These are phyloP conservation scores for Drosophila ogumai DNA, from an alignment of 1,140 invertebrate species.

Conservation along the genomic window DNA sequence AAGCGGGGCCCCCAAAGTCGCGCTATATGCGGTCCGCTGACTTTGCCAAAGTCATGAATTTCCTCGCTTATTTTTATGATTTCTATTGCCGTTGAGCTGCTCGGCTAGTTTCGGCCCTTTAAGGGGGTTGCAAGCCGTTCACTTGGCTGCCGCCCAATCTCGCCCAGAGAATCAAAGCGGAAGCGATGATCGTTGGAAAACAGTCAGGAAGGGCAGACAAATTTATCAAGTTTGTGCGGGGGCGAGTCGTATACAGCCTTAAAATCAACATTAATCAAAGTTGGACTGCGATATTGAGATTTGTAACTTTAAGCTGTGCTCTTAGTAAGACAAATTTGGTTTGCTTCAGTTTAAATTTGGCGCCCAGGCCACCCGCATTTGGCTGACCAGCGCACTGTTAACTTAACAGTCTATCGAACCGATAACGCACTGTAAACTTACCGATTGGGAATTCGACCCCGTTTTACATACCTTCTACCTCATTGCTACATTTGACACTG, in stretches of 20 bases:
- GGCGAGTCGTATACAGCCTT: constrained; percentile 30
- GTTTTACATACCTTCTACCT: too few relatives aligned
- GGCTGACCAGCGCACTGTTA: constrained; percentile 14
- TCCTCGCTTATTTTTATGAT: constrained; percentile 77
- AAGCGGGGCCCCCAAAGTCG: constrained; percentile 51
- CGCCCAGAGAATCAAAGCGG: constrained; percentile 56
- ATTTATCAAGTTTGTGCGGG: constrained; percentile 70
- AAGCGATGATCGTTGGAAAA: constrained; percentile 73
- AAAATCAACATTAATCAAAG: constrained; percentile 61
- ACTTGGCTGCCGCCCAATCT: constrained; percentile 42
- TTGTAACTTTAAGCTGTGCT: constrained; percentile 25
- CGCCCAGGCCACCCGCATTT: constrained; percentile 24
- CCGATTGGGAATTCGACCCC: too few relatives aligned
- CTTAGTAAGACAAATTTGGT: neutral
- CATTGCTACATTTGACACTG: too few relatives aligned
- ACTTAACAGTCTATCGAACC: constrained; percentile 46
- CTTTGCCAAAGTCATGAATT: constrained; percentile 78
- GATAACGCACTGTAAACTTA: constrained; percentile 30
- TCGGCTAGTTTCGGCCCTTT: constrained; percentile 61
- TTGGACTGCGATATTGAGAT: constrained; percentile 6
- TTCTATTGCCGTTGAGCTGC: constrained; percentile 60
- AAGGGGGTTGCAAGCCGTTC: constrained; percentile 52
- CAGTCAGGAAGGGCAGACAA: constrained; percentile 76
- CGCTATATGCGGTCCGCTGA: constrained; percentile 72
- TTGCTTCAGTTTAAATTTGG: constrained; percentile 42